Percentiles rank a stretch among this genome's conserved stretches.
phyloP scores from a whole-genome alignment of 2,888 invertebrate species.

The Drosophila peninsularis region DNA sequence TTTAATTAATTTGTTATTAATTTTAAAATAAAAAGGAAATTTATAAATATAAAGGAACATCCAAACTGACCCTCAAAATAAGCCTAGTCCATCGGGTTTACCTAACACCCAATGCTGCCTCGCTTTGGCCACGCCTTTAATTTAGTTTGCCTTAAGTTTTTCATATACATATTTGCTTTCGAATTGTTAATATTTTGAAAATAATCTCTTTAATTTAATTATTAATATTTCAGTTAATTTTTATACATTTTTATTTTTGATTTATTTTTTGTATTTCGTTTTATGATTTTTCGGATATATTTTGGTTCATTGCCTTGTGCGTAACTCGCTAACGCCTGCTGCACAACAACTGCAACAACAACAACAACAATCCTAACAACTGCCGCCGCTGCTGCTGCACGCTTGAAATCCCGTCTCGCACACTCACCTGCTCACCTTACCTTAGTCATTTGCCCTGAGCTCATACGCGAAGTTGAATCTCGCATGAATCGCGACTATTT shows the following conservation, averaged over 20 bases:
- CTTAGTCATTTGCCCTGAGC: slow-evolving; percentile 94
- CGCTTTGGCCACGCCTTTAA: slow-evolving; percentile 1
- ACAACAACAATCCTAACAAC: slow-evolving; percentile 15
- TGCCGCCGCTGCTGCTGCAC: slow-evolving; percentile 44
- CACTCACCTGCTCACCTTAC: slow-evolving; percentile 1
- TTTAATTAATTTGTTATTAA: too few relatives aligned
- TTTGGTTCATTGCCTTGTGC: slow-evolving; percentile 68
- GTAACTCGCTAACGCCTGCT: slow-evolving; percentile 56
- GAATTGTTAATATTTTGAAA: neutral
- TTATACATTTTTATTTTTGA: slow-evolving; percentile 2
- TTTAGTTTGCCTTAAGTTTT: neutral
- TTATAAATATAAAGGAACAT: too few relatives aligned
- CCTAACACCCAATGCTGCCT: neutral
- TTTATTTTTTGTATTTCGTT: slow-evolving; percentile 34
- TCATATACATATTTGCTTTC: neutral
- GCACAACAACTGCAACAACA: slow-evolving; percentile 34
- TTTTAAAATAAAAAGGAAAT: too few relatives aligned
- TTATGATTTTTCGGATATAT: slow-evolving; percentile 46
- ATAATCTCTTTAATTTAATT: slow-evolving; percentile 3
- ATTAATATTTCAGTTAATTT: slow-evolving; percentile 2
- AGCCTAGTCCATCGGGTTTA: too few relatives aligned
- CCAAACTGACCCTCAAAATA: too few relatives aligned
- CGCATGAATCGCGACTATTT: slow-evolving; percentile 93
- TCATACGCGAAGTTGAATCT: slow-evolving; percentile 95
- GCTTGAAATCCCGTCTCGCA: slow-evolving; percentile 26